phyloP scores from a whole-genome alignment of 2,888 invertebrate species.

The Cremastinae sp. region DNA sequence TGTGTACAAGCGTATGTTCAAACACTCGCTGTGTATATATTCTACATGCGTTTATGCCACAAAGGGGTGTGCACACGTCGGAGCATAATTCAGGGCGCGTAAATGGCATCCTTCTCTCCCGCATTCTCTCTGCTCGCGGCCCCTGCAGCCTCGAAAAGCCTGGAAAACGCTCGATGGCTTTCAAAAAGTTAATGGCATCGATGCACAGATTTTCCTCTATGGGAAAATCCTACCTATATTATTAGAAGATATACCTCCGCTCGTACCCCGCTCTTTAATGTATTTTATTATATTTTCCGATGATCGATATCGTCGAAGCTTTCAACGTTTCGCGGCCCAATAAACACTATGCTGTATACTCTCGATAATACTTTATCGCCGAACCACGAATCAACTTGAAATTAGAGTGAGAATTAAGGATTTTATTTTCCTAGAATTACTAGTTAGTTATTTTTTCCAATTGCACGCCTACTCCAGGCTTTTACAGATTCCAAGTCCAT shows the following conservation, averaged over 20 bases:
- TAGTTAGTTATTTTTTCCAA: too few relatives aligned
- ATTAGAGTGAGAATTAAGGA: too few relatives aligned
- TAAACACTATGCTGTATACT: background rate
- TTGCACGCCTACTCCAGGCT: too few relatives aligned
- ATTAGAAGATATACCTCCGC: slow-evolving; percentile 41
- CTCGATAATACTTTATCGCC: background rate
- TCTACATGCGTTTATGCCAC: slow-evolving; percentile 26
- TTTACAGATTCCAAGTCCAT: too few relatives aligned
- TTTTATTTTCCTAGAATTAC: too few relatives aligned
- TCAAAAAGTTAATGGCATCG: slow-evolving; percentile 59
- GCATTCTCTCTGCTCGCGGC: slow-evolving; percentile 25
- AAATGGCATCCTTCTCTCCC: slow-evolving; percentile 63
- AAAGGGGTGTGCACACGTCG: slow-evolving; percentile 60
- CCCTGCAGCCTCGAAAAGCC: slow-evolving; percentile 36
- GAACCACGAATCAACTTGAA: background rate
- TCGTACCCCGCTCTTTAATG: slow-evolving; percentile 48
- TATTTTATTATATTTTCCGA: slow-evolving; percentile 58
- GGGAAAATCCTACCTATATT: slow-evolving; percentile 49
- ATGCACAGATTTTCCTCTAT: slow-evolving; percentile 61
- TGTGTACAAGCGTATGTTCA: slow-evolving; percentile 60
- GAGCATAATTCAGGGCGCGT: slow-evolving; percentile 68
- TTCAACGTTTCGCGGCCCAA: slow-evolving; percentile 26
- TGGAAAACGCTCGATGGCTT: slow-evolving; percentile 28
- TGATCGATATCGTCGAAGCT: slow-evolving; percentile 56
- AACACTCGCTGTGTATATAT: slow-evolving; percentile 1